These are phyloP conservation scores for Drymodes brunneopygia DNA, from an alignment of 2,113 vertebrate species.

Conservation along the genomic window DNA sequence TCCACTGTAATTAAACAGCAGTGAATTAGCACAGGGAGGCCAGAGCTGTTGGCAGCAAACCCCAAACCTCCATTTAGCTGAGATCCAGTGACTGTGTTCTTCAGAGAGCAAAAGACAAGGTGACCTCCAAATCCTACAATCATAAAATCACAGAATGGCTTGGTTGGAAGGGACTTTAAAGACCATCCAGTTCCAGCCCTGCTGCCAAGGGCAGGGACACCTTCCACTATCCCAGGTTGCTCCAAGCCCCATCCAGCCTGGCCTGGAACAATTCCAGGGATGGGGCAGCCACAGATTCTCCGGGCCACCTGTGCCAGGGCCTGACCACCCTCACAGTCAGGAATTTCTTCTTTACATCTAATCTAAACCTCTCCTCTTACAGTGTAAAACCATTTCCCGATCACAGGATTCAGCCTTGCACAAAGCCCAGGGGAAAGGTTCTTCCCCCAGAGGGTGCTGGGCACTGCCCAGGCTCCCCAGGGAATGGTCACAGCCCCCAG, in stretches of 20 bases:
- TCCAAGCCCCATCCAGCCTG: neutral
- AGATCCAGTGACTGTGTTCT: accelerated
- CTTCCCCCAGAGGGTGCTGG: neutral
- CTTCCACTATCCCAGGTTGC: neutral
- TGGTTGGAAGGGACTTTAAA: neutral
- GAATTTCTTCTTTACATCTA: neutral
- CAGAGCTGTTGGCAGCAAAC: neutral
- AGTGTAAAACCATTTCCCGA: neutral
- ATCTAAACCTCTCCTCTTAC: neutral
- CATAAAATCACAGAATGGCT: neutral
- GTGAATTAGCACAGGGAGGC: neutral
- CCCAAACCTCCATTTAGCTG: neutral
- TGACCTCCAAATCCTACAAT: neutral
- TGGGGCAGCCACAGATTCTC: neutral
- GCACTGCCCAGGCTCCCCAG: neutral
- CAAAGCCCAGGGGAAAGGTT: neutral
- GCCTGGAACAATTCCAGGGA: neutral
- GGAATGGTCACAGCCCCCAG: accelerated
- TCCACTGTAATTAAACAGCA: neutral
- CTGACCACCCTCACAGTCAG: neutral
- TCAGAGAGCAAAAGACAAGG: neutral
- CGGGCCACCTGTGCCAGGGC: neutral
- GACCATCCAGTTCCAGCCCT: neutral
- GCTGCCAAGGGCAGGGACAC: neutral
- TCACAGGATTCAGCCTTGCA: neutral